Percentiles rank a stretch among this genome's conserved stretches.
These are phyloP conservation scores for Benitochromis conjunctus DNA, from an alignment of 2,113 vertebrate species.

Conservation along the genomic window DNA sequence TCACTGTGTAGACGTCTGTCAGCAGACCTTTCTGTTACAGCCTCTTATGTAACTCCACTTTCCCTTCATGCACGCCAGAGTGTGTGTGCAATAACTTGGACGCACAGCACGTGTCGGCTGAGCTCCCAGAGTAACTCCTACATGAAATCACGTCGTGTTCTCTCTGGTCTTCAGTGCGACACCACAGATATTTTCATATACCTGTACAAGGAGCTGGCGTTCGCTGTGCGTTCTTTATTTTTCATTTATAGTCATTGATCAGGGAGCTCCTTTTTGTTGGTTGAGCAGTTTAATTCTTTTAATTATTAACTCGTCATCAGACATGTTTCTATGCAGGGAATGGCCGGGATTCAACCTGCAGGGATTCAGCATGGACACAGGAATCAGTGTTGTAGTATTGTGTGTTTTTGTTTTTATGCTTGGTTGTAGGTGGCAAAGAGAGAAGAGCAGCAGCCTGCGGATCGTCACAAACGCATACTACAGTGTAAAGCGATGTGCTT, in stretches of 20 bases:
- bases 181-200: neutral
- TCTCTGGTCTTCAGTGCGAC: neutral
- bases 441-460: too few relatives aligned
- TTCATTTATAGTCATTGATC: neutral
- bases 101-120: neutral
- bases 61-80: neutral
- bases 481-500: neutral
- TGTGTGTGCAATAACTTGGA: neutral
- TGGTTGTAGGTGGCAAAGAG: neutral
- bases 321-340: neutral
- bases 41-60: slow-evolving; percentile 1
- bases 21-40: neutral
- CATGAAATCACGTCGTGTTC: neutral
- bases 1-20: neutral
- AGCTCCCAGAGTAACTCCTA: neutral
- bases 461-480: neutral
- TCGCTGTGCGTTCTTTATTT: neutral
- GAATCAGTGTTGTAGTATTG: neutral
- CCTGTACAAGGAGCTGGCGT: neutral
- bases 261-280: neutral
- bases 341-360: neutral
- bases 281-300: neutral
- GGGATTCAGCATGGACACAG: neutral
- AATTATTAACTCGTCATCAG: neutral
- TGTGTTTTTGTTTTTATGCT: neutral